Evolutionary conservation across 2,113 vertebrate species (phyloP).

Genomic region (Plectropomus leopardus): DNA sequence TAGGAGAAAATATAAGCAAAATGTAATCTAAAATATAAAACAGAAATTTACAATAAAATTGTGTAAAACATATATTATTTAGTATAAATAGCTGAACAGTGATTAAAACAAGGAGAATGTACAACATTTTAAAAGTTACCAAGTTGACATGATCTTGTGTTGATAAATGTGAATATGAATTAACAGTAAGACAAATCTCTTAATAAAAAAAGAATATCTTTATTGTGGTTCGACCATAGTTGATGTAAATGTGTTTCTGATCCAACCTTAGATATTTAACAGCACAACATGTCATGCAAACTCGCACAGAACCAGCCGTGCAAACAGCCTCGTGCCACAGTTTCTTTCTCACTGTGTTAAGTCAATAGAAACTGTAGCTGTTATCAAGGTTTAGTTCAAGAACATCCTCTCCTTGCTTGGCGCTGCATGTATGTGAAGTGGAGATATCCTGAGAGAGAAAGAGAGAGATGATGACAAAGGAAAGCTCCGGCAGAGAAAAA

Average conservation of each 20-base stretch:
- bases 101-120: too few relatives aligned
- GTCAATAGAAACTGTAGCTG: slow-evolving; percentile 27
- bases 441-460: slow-evolving; percentile 22
- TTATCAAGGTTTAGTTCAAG: slow-evolving; percentile 49
- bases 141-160: too few relatives aligned
- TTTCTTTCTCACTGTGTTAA: not conserved
- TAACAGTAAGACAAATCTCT: too few relatives aligned
- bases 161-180: too few relatives aligned
- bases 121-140: too few relatives aligned
- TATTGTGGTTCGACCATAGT: too few relatives aligned
- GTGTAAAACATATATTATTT: too few relatives aligned
- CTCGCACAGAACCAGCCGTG: not conserved
- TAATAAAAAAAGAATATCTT: too few relatives aligned
- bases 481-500: slow-evolving; percentile 52
- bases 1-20: too few relatives aligned
- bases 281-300: not conserved
- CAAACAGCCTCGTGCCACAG: slow-evolving; percentile 3
- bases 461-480: slow-evolving; percentile 47
- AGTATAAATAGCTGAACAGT: too few relatives aligned
- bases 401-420: slow-evolving; percentile 36
- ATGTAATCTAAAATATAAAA: too few relatives aligned
- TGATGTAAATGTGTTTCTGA: not conserved
- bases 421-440: slow-evolving; percentile 1
- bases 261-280: not conserved
- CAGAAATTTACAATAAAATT: too few relatives aligned